Conservation (phyloP, 1,140 invertebrate genomes). For the Dendroctonus ponderosae region DNA sequence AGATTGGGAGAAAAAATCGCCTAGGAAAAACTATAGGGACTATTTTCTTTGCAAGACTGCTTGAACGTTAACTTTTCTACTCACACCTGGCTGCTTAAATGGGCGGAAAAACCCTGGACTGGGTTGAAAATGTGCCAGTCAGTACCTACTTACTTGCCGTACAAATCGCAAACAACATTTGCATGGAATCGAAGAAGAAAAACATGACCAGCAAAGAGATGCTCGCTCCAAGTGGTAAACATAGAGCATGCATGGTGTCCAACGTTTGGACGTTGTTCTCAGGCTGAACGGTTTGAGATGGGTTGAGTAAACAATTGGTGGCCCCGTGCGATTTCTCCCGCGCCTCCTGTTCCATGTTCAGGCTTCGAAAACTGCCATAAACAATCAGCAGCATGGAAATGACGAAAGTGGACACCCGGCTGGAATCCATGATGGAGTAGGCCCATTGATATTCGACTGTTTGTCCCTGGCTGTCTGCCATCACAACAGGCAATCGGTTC, state of each 20-base stretch:
- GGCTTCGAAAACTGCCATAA: slow-evolving; percentile 89
- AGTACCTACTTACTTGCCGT: slow-evolving; percentile 75
- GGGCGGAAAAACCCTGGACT: too few relatives aligned
- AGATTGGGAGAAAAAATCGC: too few relatives aligned
- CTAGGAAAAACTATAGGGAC: too few relatives aligned
- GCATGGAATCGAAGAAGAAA: slow-evolving; percentile 98
- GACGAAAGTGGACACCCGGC: slow-evolving; percentile 91
- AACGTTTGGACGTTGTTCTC: slow-evolving; percentile 75
- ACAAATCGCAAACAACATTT: slow-evolving; percentile 95
- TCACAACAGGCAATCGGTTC: slow-evolving; percentile 30
- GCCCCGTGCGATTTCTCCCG: slow-evolving; percentile 67
- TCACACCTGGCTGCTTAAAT: too few relatives aligned
- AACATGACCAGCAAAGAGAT: slow-evolving; percentile 96
- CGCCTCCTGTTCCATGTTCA: slow-evolving; percentile 93
- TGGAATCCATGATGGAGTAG: slow-evolving; percentile 95
- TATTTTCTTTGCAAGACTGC: too few relatives aligned
- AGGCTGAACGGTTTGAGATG: slow-evolving; percentile 58
- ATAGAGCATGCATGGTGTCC: slow-evolving; percentile 95
- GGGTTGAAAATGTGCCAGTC: too few relatives aligned
- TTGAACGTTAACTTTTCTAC: too few relatives aligned
- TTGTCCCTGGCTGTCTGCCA: slow-evolving; percentile 44
- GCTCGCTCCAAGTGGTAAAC: slow-evolving; percentile 92
- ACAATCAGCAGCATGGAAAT: slow-evolving; percentile 97
- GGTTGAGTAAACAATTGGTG: slow-evolving; percentile 56
- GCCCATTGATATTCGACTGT: slow-evolving; percentile 72